A percentile compares a stretch with the other conserved stretches of the same genome.
These are phyloP conservation scores for Panurus biarmicus DNA, from an alignment of 2,113 vertebrate genomes.

Conservation along the genomic window DNA sequence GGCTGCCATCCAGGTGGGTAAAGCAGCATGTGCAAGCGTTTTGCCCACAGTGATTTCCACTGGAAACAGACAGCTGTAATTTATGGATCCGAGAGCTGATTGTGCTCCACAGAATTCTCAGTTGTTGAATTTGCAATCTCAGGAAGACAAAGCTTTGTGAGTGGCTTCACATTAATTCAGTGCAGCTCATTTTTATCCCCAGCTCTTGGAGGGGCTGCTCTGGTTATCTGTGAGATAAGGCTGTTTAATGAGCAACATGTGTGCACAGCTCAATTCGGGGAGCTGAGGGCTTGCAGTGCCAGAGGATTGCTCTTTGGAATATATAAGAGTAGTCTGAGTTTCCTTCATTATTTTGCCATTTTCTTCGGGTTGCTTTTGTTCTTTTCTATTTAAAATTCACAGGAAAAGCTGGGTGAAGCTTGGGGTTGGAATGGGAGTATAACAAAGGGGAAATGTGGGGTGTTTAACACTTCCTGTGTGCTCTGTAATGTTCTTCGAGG, in stretches of 20 bases:
- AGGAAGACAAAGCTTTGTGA: not conserved
- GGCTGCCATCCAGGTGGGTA: not conserved
- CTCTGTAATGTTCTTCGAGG: not conserved
- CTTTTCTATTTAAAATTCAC: not conserved
- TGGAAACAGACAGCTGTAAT: not conserved
- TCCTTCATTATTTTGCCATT: not conserved
- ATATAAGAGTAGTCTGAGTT: not conserved
- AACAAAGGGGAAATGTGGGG: not conserved
- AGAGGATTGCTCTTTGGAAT: not conserved
- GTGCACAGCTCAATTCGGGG: not conserved
- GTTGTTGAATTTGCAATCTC: not conserved
- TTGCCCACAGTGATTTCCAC: not conserved
- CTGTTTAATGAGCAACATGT: not conserved
- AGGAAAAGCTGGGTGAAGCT: not conserved
- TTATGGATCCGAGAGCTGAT: not conserved
- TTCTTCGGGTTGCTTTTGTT: not conserved
- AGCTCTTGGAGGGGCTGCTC: not conserved
- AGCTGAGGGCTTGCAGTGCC: not conserved
- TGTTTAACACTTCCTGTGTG: not conserved
- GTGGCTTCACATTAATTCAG: not conserved
- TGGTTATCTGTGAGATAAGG: not conserved
- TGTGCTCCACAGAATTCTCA: not conserved
- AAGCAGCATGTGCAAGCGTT: not conserved
- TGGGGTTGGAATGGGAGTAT: not conserved
- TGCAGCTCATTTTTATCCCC: not conserved